phyloP scores from a whole-genome alignment of 2,113 vertebrate genomes.

The Pontoporia blainvillei region DNA sequence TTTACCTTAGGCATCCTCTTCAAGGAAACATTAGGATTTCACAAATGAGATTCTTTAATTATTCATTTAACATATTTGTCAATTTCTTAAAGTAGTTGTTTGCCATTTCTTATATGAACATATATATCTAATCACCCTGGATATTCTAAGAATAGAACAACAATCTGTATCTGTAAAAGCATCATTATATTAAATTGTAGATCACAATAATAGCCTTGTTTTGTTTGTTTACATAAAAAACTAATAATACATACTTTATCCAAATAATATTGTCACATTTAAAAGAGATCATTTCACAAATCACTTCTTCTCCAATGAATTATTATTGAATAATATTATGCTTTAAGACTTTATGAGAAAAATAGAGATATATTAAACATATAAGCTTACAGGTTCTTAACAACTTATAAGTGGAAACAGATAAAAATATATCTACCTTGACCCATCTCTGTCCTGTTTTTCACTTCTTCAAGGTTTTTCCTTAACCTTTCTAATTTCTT shows the following conservation, averaged over 20 bases:
- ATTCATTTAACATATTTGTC: not conserved
- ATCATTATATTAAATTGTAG: not conserved
- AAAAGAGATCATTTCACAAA: not conserved
- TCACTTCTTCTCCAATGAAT: not conserved
- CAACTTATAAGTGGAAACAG: not conserved
- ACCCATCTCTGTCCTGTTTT: not conserved
- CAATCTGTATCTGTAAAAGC: not conserved
- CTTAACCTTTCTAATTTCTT: not conserved
- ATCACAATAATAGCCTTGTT: not conserved
- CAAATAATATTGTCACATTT: not conserved
- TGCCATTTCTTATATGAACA: not conserved
- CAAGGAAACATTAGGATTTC: not conserved
- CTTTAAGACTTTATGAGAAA: not conserved
- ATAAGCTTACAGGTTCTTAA: not conserved
- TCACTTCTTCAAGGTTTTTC: not conserved
- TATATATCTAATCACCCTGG: not conserved
- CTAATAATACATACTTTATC: not conserved
- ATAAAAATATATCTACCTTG: not conserved
- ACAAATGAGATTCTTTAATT: not conserved
- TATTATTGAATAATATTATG: not conserved
- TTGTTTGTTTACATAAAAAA: not conserved
- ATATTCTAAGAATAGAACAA: not conserved
- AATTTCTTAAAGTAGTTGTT: not conserved
- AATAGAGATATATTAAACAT: not conserved
- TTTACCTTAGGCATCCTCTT: not conserved